phyloP scores from a whole-genome alignment of 2,797 vertebrate species.

The Cynopterus sphinx region DNA sequence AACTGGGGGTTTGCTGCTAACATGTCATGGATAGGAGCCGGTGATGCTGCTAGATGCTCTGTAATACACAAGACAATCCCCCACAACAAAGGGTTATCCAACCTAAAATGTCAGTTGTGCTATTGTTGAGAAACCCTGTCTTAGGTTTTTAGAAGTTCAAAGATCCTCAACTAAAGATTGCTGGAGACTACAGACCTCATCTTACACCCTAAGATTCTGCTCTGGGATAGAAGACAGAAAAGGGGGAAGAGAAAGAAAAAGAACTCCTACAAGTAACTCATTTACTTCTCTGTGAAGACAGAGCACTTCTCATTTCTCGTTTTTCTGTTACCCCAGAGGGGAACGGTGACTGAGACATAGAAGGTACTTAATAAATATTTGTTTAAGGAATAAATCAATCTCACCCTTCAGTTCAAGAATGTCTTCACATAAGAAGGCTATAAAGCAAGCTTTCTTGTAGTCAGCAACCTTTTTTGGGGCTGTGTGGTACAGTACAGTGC shows the following conservation, averaged over 20 bases:
- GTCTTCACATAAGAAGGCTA: background rate
- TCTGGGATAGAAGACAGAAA: background rate
- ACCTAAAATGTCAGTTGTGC: background rate
- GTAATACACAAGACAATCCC: background rate
- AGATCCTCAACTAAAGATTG: background rate
- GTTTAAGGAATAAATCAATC: background rate
- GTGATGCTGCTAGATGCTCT: background rate
- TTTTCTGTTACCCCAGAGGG: background rate
- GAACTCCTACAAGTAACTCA: background rate
- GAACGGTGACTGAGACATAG: background rate
- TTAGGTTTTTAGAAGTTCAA: background rate
- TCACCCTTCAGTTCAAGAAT: background rate
- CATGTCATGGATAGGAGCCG: background rate
- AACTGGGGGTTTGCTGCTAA: background rate
- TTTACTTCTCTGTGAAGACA: background rate
- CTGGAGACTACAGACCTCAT: background rate
- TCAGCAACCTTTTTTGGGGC: background rate
- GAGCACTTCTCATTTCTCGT: background rate
- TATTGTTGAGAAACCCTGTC: background rate
- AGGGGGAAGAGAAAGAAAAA: background rate
- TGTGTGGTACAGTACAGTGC: background rate
- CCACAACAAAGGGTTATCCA: background rate
- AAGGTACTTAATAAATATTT: background rate
- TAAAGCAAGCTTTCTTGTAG: background rate
- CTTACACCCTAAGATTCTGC: background rate